These are phyloP conservation scores for Diglossa cyanea DNA, from an alignment of 2,797 vertebrate species.

Conservation along the genomic window DNA sequence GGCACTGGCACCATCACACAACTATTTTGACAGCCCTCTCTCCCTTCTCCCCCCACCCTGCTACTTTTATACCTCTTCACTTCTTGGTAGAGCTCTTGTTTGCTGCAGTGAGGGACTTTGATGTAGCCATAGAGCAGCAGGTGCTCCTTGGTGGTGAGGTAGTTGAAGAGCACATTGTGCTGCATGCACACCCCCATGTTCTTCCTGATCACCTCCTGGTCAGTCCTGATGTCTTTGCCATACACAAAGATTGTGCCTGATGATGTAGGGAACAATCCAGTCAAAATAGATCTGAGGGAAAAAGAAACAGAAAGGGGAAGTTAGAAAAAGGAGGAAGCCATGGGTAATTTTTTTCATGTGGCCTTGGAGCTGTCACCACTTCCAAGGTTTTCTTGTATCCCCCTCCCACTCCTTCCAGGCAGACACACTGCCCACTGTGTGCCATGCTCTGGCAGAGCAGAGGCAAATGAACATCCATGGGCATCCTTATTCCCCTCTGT, in stretches of 20 bases:
- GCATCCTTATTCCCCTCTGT: not conserved
- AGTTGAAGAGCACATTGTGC: conserved; percentile 91
- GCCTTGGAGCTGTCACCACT: not conserved
- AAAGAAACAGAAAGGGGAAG: not conserved
- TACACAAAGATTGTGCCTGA: conserved; percentile 90
- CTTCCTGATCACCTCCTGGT: conserved; percentile 81
- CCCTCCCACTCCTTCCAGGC: not conserved
- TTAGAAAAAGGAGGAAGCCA: not conserved
- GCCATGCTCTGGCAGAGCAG: not conserved
- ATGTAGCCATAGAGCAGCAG: conserved; percentile 91
- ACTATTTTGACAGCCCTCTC: not conserved
- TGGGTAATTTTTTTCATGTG: not conserved
- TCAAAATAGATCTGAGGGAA: conserved; percentile 89
- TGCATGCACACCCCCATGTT: conserved; percentile 97
- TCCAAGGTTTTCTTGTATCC: not conserved
- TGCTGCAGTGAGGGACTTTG: conserved; percentile 90
- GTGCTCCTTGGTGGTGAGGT: conserved; percentile 93
- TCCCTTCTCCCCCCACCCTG: not conserved
- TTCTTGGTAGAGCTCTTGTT: conserved; percentile 83
- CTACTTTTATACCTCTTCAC: conserved; percentile 80
- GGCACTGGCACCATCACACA: not conserved
- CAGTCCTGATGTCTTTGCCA: conserved; percentile 85
- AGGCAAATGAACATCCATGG: not conserved
- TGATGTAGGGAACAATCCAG: conserved; percentile 86
- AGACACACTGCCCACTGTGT: not conserved